A percentile compares a stretch with the other conserved stretches of the same genome.
phyloP scores from a whole-genome alignment of 2,113 vertebrate species.

The Sardina pilchardus region DNA sequence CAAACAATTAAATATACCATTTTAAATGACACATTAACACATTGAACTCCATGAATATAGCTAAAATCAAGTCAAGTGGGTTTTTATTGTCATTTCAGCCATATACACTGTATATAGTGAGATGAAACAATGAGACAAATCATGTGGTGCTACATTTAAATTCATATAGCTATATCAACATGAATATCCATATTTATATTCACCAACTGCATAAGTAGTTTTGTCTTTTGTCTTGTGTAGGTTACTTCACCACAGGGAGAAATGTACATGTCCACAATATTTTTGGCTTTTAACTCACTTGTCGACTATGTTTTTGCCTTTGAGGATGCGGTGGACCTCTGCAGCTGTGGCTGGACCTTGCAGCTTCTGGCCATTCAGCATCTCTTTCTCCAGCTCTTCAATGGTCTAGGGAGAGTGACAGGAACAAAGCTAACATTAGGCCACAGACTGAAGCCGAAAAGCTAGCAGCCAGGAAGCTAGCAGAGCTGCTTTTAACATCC shows the following conservation, averaged over 20 bases:
- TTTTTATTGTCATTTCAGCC: too few species aligned
- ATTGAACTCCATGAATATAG: too few species aligned
- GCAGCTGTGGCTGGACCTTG: conserved; percentile 92
- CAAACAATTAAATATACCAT: background rate
- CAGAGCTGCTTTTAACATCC: background rate
- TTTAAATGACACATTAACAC: background rate
- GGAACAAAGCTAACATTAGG: background rate
- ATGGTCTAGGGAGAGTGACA: conserved; percentile 75
- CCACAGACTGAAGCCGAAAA: background rate
- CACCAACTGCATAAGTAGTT: too few species aligned
- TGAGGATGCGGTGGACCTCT: conserved; percentile 86
- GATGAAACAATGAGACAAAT: too few species aligned
- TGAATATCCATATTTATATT: too few species aligned
- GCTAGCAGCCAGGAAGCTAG: background rate
- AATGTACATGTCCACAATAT: too few species aligned
- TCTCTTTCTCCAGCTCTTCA: conserved; percentile 91
- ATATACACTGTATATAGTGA: too few species aligned
- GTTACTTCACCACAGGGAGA: background rate
- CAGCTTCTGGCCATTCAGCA: conserved; percentile 97
- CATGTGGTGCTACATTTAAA: too few species aligned
- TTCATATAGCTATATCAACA: too few species aligned
- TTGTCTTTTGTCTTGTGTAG: background rate
- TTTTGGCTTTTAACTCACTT: conserved; percentile 76
- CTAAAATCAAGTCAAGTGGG: too few species aligned
- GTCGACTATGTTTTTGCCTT: conserved; percentile 80